These are phyloP conservation scores for Echinops telfairi DNA, from an alignment of 2,113 vertebrate genomes.

Conservation along the genomic window DNA sequence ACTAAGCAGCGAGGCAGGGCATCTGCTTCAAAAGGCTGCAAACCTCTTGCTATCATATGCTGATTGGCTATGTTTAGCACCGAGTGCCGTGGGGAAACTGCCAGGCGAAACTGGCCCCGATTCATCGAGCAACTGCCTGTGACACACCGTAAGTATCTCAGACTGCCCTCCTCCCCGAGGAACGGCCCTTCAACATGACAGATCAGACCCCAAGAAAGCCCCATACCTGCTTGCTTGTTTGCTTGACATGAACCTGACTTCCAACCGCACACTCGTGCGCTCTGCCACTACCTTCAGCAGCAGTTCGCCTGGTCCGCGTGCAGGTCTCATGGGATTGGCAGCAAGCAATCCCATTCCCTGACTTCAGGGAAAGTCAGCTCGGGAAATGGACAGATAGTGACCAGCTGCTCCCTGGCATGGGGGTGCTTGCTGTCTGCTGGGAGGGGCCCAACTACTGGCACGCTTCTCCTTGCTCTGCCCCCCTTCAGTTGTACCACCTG, in stretches of 20 bases:
- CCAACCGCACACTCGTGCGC: slow-evolving; percentile 30
- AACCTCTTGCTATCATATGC: background rate
- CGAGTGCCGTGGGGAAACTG: slow-evolving; percentile 61
- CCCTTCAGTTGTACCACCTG: background rate
- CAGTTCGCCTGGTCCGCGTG: slow-evolving; percentile 36
- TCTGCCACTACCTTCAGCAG: slow-evolving; percentile 56
- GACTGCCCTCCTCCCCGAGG: background rate
- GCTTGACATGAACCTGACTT: slow-evolving; percentile 59
- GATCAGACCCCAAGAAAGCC: slow-evolving; percentile 27
- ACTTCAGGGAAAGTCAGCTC: background rate
- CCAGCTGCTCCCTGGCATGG: slow-evolving; percentile 11
- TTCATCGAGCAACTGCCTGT: slow-evolving; percentile 21
- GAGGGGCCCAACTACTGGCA: background rate
- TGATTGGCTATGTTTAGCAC: slow-evolving; percentile 63
- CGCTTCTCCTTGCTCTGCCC: background rate
- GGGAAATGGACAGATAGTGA: background rate
- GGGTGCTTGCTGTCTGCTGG: background rate
- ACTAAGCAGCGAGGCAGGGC: slow-evolving; percentile 54
- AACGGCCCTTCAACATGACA: slow-evolving; percentile 36
- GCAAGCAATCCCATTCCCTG: slow-evolving; percentile 33
- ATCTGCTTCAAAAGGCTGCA: slow-evolving; percentile 19
- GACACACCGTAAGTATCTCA: background rate
- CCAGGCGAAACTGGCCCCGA: background rate
- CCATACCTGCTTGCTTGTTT: slow-evolving; percentile 48
- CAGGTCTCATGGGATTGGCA: background rate